Evolutionary conservation across 2,888 invertebrate genomes (phyloP).

Genomic region (Augiades crinisus): DNA sequence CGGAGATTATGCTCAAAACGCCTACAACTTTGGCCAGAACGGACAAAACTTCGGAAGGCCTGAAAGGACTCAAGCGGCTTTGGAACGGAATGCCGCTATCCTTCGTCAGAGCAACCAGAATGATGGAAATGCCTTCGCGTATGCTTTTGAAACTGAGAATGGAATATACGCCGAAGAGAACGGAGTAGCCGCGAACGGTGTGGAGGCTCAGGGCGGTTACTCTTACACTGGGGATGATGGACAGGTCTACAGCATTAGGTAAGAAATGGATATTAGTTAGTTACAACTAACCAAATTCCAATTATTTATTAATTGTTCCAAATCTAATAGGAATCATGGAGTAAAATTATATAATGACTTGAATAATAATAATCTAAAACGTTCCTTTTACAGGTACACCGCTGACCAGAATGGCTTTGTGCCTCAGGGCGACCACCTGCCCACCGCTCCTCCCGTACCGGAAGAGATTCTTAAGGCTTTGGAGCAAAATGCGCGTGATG

Average conservation of each 20-base stretch:
- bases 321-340: too few relatives aligned
- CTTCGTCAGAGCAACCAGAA: constrained; percentile 63
- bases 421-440: constrained; percentile 67
- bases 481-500: constrained; percentile 70
- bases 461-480: constrained; percentile 65
- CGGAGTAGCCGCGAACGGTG: constrained; percentile 68
- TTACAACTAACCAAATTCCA: too few relatives aligned
- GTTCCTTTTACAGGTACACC: constrained; percentile 62
- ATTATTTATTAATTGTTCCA: neutral
- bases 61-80: constrained; percentile 61
- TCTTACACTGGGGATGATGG: constrained; percentile 74
- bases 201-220: constrained; percentile 65
- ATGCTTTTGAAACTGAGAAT: constrained; percentile 68
- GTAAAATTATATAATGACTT: too few relatives aligned
- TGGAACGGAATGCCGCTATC: constrained; percentile 65
- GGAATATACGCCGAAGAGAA: constrained; percentile 67
- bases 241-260: constrained; percentile 65
- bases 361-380: too few relatives aligned
- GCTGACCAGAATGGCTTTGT: constrained; percentile 72
- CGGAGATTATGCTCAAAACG: constrained; percentile 34
- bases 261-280: constrained; percentile 25
- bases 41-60: constrained; percentile 36
- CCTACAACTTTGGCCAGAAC: constrained; percentile 34
- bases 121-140: constrained; percentile 64
- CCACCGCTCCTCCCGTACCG: constrained; percentile 68